phyloP scores from a whole-genome alignment of 2,888 invertebrate genomes.

The Acholoe squamosa region DNA sequence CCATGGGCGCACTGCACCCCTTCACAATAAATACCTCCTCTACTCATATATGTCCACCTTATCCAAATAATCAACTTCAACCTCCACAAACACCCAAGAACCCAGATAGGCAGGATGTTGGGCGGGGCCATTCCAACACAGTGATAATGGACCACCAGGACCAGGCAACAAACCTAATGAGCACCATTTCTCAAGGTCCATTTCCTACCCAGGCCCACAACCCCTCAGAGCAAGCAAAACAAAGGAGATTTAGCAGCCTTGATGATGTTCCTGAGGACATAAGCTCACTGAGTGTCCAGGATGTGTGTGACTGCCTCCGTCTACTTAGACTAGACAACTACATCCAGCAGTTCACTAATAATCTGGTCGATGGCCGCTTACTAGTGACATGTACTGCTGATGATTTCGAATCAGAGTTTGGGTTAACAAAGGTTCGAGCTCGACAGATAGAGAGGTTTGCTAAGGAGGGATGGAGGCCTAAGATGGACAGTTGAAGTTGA shows the following conservation, averaged over 20 bases:
- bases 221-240: not conserved
- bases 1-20: too few relatives aligned
- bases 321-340: slow-evolving; percentile 62
- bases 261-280: slow-evolving; percentile 62
- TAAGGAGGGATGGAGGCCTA: slow-evolving; percentile 65
- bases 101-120: not conserved
- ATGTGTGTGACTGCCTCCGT: slow-evolving; percentile 60
- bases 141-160: too few relatives aligned
- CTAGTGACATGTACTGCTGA: slow-evolving; percentile 55
- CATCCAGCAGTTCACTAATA: slow-evolving; percentile 32
- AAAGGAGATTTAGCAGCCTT: not conserved
- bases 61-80: not conserved
- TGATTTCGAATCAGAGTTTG: slow-evolving; percentile 58
- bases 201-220: not conserved
- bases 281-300: slow-evolving; percentile 40
- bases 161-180: not conserved
- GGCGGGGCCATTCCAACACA: not conserved
- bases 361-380: slow-evolving; percentile 65
- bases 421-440: slow-evolving; percentile 62
- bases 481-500: not conserved
- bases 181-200: not conserved
- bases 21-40: too few relatives aligned
- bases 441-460: slow-evolving; percentile 64
- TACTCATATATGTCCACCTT: too few relatives aligned
- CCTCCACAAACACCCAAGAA: not conserved